phyloP scores from a whole-genome alignment of 2,113 vertebrate species.

The Equus quagga region DNA sequence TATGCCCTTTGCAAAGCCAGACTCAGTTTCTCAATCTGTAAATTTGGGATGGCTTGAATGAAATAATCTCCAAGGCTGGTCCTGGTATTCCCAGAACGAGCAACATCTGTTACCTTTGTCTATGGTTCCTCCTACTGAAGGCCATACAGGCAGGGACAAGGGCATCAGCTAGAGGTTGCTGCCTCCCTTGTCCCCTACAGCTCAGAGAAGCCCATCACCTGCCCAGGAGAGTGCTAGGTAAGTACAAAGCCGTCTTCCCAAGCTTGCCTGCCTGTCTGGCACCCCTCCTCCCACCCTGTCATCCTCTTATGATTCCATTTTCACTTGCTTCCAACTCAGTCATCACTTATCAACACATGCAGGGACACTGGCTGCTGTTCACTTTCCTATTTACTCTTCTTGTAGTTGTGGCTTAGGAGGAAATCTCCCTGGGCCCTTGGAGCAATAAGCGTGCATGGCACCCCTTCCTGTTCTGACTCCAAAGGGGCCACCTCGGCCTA shows the following conservation, averaged over 20 bases:
- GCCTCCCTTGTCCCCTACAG: background rate
- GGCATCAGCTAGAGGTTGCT: background rate
- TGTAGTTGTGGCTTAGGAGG: background rate
- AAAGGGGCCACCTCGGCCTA: background rate
- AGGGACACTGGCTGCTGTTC: constrained; percentile 47
- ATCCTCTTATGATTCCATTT: constrained; percentile 72
- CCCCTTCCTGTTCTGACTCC: background rate
- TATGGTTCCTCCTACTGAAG: background rate
- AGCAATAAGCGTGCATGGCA: background rate
- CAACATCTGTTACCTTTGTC: background rate
- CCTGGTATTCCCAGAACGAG: background rate
- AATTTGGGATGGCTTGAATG: background rate
- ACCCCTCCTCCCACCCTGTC: background rate
- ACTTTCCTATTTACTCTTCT: constrained; percentile 59
- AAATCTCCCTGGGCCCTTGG: background rate
- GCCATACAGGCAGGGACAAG: fast-evolving
- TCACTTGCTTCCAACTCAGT: constrained; percentile 63
- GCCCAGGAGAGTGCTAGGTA: background rate
- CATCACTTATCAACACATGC: constrained; percentile 67
- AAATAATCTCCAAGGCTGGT: background rate
- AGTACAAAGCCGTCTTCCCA: background rate
- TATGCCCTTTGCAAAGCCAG: background rate
- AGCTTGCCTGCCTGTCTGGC: background rate
- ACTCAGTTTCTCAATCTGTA: background rate
- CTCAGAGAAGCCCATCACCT: background rate